Conservation (phyloP, 1,140 invertebrate genomes). For the Bombus consobrinus region DNA sequence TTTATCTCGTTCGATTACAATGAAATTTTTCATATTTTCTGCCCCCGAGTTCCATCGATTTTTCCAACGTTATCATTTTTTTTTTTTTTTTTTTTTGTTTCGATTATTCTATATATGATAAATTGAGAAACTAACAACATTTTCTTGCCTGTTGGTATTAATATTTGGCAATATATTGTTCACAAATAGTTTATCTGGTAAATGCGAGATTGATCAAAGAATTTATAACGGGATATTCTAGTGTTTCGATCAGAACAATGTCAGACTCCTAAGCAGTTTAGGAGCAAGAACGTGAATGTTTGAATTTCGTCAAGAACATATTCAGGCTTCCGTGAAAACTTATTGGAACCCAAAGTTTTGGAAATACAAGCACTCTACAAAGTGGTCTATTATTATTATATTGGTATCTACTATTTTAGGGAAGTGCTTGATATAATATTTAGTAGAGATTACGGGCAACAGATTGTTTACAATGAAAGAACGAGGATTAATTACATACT, state of each 20-base stretch:
- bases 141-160: not conserved
- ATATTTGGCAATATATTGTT: not conserved
- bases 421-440: not conserved
- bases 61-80: not conserved
- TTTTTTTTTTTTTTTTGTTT: not conserved
- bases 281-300: not conserved
- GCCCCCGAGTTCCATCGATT: not conserved
- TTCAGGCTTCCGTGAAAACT: not conserved
- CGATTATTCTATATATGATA: not conserved
- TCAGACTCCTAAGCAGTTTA: not conserved
- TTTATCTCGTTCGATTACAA: not conserved
- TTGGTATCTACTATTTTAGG: not conserved
- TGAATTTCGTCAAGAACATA: not conserved
- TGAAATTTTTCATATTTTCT: not conserved
- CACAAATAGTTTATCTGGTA: not conserved
- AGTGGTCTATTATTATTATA: too few relatives aligned
- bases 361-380: not conserved
- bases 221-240: not conserved
- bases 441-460: not conserved
- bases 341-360: not conserved
- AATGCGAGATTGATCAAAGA: not conserved
- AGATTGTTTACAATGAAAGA: not conserved
- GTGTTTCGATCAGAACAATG: not conserved
- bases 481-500: too few relatives aligned
- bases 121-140: not conserved